Percentiles rank a stretch among this genome's conserved stretches.
phyloP scores from a whole-genome alignment of 1,140 invertebrate genomes.

The Sinella curviseta region DNA sequence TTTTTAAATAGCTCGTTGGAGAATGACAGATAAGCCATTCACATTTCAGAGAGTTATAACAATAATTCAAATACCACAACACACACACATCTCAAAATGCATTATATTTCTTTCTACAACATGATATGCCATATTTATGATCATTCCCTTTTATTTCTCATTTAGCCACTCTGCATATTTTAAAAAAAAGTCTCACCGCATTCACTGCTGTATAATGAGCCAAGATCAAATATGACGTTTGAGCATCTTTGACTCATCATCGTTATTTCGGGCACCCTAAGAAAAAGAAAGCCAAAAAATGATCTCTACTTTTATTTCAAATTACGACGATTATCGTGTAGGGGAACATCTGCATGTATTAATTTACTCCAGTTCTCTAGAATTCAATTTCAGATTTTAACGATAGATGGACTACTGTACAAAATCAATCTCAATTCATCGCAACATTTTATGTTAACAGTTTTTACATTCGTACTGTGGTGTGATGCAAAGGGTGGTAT shows the following conservation, averaged over 20 bases:
- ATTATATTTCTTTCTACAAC: not conserved
- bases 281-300: not conserved
- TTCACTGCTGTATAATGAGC: conserved; percentile 1
- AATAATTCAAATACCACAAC: not conserved
- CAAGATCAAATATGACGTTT: conserved; percentile 15
- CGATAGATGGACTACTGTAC: no score
- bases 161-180: not conserved
- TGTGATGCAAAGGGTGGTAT: no score
- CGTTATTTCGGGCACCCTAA: not conserved
- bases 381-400: no score
- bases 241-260: not conserved
- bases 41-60: not conserved
- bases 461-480: no score
- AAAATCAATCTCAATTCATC: no score
- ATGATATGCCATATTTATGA: conserved; percentile 19
- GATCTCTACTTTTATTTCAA: no score
- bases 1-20: conserved; percentile 30
- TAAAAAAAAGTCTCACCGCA: not conserved
- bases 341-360: not conserved
- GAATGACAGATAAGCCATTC: conserved; percentile 25
- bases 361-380: no score
- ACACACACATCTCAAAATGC: not conserved
- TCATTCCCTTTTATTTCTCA: not conserved
- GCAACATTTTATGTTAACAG: no score
- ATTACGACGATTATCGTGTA: no score